Conservation (phyloP, 2,113 vertebrate species). For the Tachysurus fulvidraco region DNA sequence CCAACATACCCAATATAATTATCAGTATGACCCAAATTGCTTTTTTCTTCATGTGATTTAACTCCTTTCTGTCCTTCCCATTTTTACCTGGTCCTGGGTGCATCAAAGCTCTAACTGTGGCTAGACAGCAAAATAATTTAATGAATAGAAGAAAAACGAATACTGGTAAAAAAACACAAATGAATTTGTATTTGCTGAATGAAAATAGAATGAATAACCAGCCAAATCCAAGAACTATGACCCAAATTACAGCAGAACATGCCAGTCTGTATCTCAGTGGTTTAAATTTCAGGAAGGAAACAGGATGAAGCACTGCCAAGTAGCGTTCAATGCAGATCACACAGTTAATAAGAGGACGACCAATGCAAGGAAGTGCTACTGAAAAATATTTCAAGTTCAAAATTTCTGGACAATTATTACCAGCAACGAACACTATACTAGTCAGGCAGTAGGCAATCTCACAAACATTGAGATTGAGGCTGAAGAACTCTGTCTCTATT, state of each 20-base stretch:
- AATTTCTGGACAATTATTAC: background rate
- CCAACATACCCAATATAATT: slow-evolving; percentile 9
- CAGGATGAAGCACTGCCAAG: slow-evolving; percentile 27
- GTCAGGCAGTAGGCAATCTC: slow-evolving; percentile 16
- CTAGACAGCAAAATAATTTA: slow-evolving; percentile 34
- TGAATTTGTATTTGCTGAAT: background rate
- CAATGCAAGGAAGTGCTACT: background rate
- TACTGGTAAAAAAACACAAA: slow-evolving; percentile 18
- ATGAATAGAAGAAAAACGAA: background rate
- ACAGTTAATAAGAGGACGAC: slow-evolving; percentile 34
- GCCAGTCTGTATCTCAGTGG: slow-evolving; percentile 25
- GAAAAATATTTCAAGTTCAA: no score
- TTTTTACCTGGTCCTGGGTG: slow-evolving; percentile 12
- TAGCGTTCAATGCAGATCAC: slow-evolving; percentile 31
- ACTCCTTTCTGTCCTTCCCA: background rate
- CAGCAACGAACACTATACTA: background rate
- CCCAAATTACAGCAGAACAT: slow-evolving; percentile 31
- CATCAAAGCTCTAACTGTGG: slow-evolving; percentile 33
- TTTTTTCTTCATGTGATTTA: slow-evolving; percentile 37
- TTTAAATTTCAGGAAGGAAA: slow-evolving; percentile 35
- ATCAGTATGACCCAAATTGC: slow-evolving; percentile 22
- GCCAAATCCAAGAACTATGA: background rate
- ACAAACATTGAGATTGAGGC: slow-evolving; percentile 36
- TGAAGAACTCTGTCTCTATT: slow-evolving; percentile 26
- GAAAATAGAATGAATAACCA: background rate